Evolutionary conservation across 2,797 vertebrate species (phyloP), one percentile per base, ranked within the genome.

Genomic region (Lithobates pipiens): DNA sequence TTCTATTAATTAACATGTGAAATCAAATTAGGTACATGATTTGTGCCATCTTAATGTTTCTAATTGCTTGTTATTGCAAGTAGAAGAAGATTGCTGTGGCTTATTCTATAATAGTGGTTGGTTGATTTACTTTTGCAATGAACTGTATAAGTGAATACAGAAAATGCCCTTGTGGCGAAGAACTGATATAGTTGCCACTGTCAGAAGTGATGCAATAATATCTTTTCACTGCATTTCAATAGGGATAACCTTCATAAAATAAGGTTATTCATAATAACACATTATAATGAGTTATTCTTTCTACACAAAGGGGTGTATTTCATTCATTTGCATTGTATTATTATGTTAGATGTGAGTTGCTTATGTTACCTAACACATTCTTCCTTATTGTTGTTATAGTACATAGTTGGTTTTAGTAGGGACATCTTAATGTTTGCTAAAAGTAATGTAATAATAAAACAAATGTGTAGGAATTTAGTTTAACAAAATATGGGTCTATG

Each of bases 251-350:
- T 69, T n/a, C 29, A 83, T 25, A 76, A 70, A 69, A 77, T 77
- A 83, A 77, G 25, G 6, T 36, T 36, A 36, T 36, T 36, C 44
- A n/a, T 3, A 76, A 77, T 84, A 65, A 61, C 82, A 77, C 82
- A 46, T 77, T 29, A 61, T 84, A 84, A 84, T 77, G 68, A 76
- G 72, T 69, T 84, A 77, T 77, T 57, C 44, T 82, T 84, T 44
- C 23, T n/a, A 67, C 75, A 36, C 21, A 29, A 57, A 39, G 29
- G 61, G 32, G 57, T 84, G 2, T 46, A 71, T 57, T 84, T 27
- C n/a, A 70, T 15, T 70, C 34, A 36, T 36, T 36, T 36, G 7
- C 34, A 36, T 36, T 36, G 34, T n/a, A 32, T 71, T 42, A 23
- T 23, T 2, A 8, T 54, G 50, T n/a, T 29, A 36, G 74, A 3